Conservation (phyloP, 2,888 invertebrate species). For the Philereme vetulata region DNA sequence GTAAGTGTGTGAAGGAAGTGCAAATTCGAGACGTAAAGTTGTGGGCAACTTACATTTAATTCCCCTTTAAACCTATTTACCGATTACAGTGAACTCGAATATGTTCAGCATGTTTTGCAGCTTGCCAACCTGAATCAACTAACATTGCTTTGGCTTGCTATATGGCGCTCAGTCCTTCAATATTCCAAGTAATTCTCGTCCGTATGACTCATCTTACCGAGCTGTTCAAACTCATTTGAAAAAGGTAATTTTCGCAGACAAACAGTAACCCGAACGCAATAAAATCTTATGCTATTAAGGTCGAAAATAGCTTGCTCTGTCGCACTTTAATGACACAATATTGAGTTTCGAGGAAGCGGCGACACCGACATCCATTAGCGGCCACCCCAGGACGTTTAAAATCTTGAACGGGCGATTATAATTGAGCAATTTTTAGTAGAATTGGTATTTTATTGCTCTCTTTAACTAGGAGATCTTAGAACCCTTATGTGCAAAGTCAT, state of each 20-base stretch:
- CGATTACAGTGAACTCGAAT: too few species aligned
- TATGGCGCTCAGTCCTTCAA: neutral
- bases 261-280: conserved; percentile 33
- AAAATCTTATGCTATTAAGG: conserved; percentile 38
- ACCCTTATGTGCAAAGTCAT: too few species aligned
- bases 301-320: conserved; percentile 32
- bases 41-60: too few species aligned
- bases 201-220: conserved; percentile 5
- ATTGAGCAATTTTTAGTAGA: neutral
- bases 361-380: conserved; percentile 42
- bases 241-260: conserved; percentile 10
- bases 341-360: conserved; percentile 37
- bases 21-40: too few species aligned
- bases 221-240: conserved; percentile 9
- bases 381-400: conserved; percentile 22
- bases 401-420: neutral
- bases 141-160: too few species aligned
- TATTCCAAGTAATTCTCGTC: neutral
- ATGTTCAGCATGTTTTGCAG: too few species aligned
- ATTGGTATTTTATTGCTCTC: too few species aligned
- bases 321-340: conserved; percentile 40
- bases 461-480: too few species aligned
- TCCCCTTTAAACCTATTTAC: too few species aligned
- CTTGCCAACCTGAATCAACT: too few species aligned
- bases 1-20: too few species aligned